Percentiles rank a stretch among this genome's conserved stretches.
Evolutionary conservation across 2,888 invertebrate genomes (phyloP).

Genomic region (Ochropleura leucogaster): DNA sequence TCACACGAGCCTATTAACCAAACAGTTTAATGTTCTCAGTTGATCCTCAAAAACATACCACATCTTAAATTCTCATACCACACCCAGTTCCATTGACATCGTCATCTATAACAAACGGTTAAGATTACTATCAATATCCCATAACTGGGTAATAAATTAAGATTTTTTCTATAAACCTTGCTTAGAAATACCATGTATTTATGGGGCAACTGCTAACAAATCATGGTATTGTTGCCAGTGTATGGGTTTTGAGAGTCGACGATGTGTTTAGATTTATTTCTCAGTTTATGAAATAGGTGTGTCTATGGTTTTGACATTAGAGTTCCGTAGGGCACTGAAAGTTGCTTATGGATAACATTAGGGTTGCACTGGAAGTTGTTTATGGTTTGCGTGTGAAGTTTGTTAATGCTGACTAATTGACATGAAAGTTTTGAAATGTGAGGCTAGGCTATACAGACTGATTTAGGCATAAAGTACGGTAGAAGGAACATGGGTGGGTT

Average conservation of each 20-base stretch:
- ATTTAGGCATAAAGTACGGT: too few relatives aligned
- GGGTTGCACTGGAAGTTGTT: constrained; percentile 58
- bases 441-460: too few relatives aligned
- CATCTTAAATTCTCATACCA: constrained; percentile 26
- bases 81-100: constrained; percentile 66
- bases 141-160: constrained; percentile 81
- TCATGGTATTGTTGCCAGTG: constrained; percentile 80
- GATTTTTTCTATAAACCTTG: constrained; percentile 74
- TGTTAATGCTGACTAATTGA: not conserved
- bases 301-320: constrained; percentile 41
- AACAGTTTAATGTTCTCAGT: constrained; percentile 18
- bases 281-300: constrained; percentile 52
- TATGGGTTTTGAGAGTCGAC: constrained; percentile 77
- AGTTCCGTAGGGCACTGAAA: constrained; percentile 57
- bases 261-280: constrained; percentile 84
- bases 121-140: constrained; percentile 76
- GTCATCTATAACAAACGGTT: constrained; percentile 62
- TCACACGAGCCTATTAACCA: too few relatives aligned
- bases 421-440: not conserved
- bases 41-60: constrained; percentile 1
- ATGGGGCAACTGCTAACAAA: constrained; percentile 83
- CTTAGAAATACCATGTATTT: constrained; percentile 77
- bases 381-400: not conserved
- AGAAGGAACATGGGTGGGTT: too few relatives aligned
- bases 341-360: constrained; percentile 34